Conservation (phyloP, 2,888 invertebrate genomes). For the Gryllus longicercus region DNA sequence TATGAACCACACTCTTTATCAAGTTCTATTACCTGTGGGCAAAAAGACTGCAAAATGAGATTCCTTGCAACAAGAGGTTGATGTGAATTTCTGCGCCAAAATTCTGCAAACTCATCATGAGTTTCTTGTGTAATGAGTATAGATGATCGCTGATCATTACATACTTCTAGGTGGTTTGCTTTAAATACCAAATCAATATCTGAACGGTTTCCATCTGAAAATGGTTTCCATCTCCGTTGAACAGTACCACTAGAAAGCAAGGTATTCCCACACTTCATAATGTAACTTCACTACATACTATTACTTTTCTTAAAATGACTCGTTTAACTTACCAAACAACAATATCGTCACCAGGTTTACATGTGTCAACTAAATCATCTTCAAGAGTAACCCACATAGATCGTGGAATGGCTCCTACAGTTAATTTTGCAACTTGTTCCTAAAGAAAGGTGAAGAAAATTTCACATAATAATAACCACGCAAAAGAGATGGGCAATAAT, state of each 20-base stretch:
- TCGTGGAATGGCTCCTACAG: conserved; percentile 68
- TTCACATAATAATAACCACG: not conserved
- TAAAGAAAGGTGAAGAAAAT: conserved; percentile 46
- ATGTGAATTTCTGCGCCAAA: conserved; percentile 64
- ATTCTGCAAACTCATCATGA: conserved; percentile 64
- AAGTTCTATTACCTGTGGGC: conserved; percentile 65
- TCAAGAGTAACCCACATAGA: conserved; percentile 75
- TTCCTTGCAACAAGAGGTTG: conserved; percentile 71
- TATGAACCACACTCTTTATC: not conserved
- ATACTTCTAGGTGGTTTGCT: conserved; percentile 69
- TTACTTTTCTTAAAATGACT: conserved; percentile 25
- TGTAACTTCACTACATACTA: conserved; percentile 17
- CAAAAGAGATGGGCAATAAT: not conserved
- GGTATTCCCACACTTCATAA: too few relatives aligned
- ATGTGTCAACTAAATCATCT: conserved; percentile 80
- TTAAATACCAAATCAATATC: conserved; percentile 68
- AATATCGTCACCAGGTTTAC: conserved; percentile 87
- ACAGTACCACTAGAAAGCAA: conserved; percentile 65
- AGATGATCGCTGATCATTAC: conserved; percentile 51
- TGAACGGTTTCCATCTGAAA: conserved; percentile 57
- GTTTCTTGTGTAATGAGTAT: conserved; percentile 61
- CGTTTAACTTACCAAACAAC: conserved; percentile 59
- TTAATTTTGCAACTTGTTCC: conserved; percentile 72
- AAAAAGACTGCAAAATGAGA: conserved; percentile 72
- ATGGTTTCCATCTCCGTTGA: conserved; percentile 67